Evolutionary conservation across 2,797 vertebrate genomes (phyloP), one percentile per base, ranked within the genome.

Genomic region (Chelon labrosus): DNA sequence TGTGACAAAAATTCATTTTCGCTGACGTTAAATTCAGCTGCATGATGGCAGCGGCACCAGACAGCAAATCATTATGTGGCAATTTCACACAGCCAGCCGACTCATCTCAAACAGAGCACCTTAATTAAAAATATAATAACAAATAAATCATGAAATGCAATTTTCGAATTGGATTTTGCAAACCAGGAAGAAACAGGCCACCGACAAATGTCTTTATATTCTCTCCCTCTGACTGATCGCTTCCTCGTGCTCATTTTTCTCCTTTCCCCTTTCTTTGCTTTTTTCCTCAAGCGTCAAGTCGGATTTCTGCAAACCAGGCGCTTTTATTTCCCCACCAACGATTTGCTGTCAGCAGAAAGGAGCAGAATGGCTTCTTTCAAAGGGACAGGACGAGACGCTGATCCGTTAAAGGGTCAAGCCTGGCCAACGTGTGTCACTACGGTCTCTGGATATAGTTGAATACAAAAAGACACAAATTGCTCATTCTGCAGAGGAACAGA

Each of bases 261-360:
- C 13, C 7, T 3, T 58, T 16, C 11, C 14, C 41, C 10, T 64
- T 49, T 57, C 53, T 56, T 38, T 10, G 19, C 13, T 53, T 51
- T 51, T 54, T 58, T 27, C 25, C 14, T 62, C 31, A 68, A 46
- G 22, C 54, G 35, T 52, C 42, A 22, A 61, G 57, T 74, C 4
- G 4, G 62, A 65, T 85, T 87, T 91, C 59, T 85, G 89, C 85
- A 84, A 77, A 88, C 37, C 27, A 11, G 67, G 70, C 79, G 19
- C 71, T 87, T 88, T 90, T 73, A 84, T 88, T 88, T 88, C 79
- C 79, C 53, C 58, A 42, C 35, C 62, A 87, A 82, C 20, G 69
- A 89, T 86, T 89, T 88, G 31, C 84, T 90, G 92, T 91, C 92
- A 88, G 87, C 82, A 85, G 66, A 87, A 83, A 77, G 52, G 20